A percentile compares a stretch with the other conserved stretches of the same genome.
Conservation (phyloP, 92 coral and sea anemone genomes). For the Zoanthus solanderi region DNA sequence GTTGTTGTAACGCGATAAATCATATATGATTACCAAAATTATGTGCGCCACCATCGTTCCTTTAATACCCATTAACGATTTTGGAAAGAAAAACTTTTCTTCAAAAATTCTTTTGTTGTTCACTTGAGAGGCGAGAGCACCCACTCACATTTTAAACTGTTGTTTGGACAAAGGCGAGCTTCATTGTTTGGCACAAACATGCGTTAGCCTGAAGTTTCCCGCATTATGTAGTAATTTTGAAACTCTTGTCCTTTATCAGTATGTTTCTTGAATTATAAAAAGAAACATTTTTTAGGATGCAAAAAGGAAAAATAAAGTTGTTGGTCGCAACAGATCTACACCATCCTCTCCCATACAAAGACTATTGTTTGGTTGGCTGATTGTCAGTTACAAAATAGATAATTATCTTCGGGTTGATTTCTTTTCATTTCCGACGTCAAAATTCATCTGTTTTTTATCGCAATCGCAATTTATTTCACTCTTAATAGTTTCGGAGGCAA, state of each 20-base stretch:
- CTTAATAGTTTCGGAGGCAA: not conserved
- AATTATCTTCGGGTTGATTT: slow-evolving; percentile 22
- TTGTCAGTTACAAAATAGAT: slow-evolving; percentile 20
- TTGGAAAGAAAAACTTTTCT: slow-evolving; percentile 13
- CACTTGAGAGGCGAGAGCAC: not conserved
- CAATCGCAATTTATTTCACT: not conserved
- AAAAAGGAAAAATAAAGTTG: not conserved
- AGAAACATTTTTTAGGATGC: not conserved
- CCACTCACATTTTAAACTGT: slow-evolving; percentile 31
- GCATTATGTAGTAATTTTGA: not conserved
- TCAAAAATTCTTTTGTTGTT: slow-evolving; percentile 18
- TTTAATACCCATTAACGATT: not conserved
- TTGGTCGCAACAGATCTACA: not conserved
- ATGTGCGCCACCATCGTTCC: not conserved
- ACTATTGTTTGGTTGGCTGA: slow-evolving; percentile 25
- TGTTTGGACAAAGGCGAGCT: slow-evolving; percentile 5
- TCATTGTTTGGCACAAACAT: not conserved
- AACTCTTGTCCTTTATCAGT: not conserved
- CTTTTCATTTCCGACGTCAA: slow-evolving; percentile 38
- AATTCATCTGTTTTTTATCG: slow-evolving; percentile 11
- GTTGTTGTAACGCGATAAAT: not conserved
- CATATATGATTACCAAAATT: not conserved
- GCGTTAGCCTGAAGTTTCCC: not conserved
- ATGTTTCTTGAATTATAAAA: not conserved
- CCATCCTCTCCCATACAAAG: not conserved